Evolutionary conservation across 2,113 vertebrate genomes (phyloP).

Genomic region (Xenotilapia caudafasciata): DNA sequence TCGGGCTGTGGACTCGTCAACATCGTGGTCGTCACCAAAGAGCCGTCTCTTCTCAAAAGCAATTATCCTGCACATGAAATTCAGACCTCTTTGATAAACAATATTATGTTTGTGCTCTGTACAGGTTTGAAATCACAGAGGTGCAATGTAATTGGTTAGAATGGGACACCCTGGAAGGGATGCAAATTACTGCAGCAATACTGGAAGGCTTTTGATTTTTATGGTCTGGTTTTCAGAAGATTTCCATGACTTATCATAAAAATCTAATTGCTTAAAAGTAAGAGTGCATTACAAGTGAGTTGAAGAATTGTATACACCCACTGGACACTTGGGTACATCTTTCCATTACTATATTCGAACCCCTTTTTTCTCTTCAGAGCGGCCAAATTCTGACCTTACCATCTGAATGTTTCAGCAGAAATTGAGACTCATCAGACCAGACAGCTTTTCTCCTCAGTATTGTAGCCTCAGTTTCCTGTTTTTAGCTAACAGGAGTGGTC

Average conservation of each 20-base stretch:
- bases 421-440: background rate
- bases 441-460: background rate
- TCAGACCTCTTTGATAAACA: background rate
- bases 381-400: background rate
- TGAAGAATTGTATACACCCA: background rate
- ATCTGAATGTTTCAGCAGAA: background rate
- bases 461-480: background rate
- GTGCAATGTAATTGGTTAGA: background rate
- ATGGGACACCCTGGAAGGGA: background rate
- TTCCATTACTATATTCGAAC: background rate
- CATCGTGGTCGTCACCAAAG: background rate
- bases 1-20: rapidly evolving
- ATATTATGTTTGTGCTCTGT: background rate
- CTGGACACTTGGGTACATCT: background rate
- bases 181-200: background rate
- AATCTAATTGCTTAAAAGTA: background rate
- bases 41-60: background rate
- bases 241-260: background rate
- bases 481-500: background rate
- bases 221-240: background rate
- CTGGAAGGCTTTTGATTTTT: background rate
- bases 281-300: background rate
- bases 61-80: background rate
- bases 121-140: background rate
- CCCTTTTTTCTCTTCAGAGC: background rate